Conservation (phyloP, 2,797 vertebrate species). For the Arctocebus calabarensis region DNA sequence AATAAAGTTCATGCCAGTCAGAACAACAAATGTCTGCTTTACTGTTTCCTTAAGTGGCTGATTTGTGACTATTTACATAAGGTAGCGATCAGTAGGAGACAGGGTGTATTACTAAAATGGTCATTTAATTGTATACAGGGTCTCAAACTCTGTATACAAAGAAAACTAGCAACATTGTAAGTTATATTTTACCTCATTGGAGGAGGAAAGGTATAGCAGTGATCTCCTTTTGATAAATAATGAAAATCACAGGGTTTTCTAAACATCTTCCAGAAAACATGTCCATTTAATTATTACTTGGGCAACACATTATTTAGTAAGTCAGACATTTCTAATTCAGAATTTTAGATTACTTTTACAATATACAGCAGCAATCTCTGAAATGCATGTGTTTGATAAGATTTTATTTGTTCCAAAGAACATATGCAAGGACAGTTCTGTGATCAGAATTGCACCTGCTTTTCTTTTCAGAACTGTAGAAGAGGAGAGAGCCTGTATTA, state of each 20-base stretch:
- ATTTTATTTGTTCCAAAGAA: background rate
- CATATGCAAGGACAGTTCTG: slow-evolving; percentile 9
- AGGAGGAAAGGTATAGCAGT: background rate
- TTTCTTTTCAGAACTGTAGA: background rate
- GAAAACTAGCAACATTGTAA: background rate
- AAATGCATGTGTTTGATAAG: background rate
- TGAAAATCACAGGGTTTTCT: background rate
- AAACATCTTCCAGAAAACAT: slow-evolving; percentile 3
- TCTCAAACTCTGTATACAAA: background rate
- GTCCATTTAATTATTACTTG: background rate
- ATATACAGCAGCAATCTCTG: background rate
- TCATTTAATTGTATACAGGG: background rate
- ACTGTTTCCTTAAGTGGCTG: background rate
- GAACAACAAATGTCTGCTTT: background rate
- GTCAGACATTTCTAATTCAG: slow-evolving; percentile 9
- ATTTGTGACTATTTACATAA: background rate
- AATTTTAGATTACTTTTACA: slow-evolving; percentile 20
- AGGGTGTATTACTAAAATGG: background rate
- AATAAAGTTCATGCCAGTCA: background rate
- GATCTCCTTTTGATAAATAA: slow-evolving; percentile 24
- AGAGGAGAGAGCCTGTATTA: slow-evolving; percentile 28
- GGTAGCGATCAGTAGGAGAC: background rate
- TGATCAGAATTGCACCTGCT: background rate
- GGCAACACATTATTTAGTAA: background rate
- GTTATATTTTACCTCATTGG: background rate